phyloP scores from a whole-genome alignment of 2,888 invertebrate species.

The Ochropleura plecta region DNA sequence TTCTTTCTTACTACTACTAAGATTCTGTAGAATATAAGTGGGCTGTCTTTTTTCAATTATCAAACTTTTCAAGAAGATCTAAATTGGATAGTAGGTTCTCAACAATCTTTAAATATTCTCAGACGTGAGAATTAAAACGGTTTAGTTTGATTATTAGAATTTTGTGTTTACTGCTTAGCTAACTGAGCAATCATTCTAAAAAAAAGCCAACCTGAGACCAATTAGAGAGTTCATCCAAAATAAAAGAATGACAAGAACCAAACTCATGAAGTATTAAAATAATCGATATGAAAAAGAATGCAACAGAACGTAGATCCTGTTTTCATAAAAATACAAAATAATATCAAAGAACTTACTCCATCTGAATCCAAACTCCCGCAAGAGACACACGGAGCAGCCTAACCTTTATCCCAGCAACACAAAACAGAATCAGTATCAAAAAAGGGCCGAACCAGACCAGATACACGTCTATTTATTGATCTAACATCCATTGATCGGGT shows the following conservation, averaged over 20 bases:
- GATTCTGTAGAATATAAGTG: not conserved
- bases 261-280: not conserved
- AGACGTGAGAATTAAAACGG: not conserved
- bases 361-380: not conserved
- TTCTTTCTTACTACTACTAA: not conserved
- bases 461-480: conserved; percentile 87
- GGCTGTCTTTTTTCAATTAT: not conserved
- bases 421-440: conserved; percentile 64
- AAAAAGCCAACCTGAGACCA: too few species aligned
- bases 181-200: not conserved
- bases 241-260: not conserved
- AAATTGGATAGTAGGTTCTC: not conserved
- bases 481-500: conserved; percentile 88
- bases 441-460: conserved; percentile 68
- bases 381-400: conserved; percentile 36
- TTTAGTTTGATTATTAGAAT: not conserved
- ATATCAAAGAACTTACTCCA: not conserved
- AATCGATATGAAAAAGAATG: not conserved
- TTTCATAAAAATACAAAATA: not conserved
- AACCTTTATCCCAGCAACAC: conserved; percentile 50
- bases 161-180: not conserved
- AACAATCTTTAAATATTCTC: not conserved
- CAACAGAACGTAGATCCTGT: not conserved
- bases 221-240: not conserved
- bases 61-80: not conserved